These are phyloP conservation scores for Phorcus lineatus DNA, from an alignment of 2,888 invertebrate species.

Conservation along the genomic window DNA sequence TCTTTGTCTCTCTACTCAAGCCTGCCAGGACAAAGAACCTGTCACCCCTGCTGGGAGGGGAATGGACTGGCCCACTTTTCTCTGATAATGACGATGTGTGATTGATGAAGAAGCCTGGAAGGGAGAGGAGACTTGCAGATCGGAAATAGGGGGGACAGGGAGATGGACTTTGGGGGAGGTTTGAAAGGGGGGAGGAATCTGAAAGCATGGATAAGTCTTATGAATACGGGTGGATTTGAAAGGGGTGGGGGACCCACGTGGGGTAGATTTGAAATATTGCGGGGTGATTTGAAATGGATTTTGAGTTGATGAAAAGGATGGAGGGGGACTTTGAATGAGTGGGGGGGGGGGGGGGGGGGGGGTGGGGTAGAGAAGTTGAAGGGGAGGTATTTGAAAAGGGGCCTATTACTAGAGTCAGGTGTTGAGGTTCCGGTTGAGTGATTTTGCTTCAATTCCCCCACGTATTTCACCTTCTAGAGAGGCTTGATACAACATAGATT, in stretches of 20 bases:
- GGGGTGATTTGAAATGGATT: too few species aligned
- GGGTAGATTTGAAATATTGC: too few species aligned
- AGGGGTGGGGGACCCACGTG: too few species aligned
- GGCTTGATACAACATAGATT: background rate
- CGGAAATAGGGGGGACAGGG: background rate
- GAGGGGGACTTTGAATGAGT: background rate
- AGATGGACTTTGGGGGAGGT: background rate
- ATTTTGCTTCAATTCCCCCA: background rate
- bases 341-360: too few species aligned
- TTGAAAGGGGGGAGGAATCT: background rate
- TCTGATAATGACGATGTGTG: conserved; percentile 2
- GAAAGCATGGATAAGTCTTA: too few species aligned
- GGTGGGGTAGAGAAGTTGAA: background rate
- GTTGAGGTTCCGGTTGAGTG: conserved; percentile 4
- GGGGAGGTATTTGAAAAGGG: background rate
- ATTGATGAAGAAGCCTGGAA: background rate
- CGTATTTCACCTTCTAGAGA: background rate
- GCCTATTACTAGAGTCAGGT: background rate
- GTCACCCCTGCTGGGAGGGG: conserved; percentile 21
- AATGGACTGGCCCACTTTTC: conserved; percentile 18
- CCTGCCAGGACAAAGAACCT: conserved; percentile 31
- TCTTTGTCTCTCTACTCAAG: conserved; percentile 24
- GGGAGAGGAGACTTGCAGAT: conserved; percentile 1
- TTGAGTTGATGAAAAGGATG: too few species aligned
- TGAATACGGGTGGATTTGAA: too few species aligned